A percentile compares a stretch with the other conserved stretches of the same genome.
These are phyloP conservation scores for Ascidia mentula DNA, from an alignment of 23 tunicate species.

Conservation along the genomic window DNA sequence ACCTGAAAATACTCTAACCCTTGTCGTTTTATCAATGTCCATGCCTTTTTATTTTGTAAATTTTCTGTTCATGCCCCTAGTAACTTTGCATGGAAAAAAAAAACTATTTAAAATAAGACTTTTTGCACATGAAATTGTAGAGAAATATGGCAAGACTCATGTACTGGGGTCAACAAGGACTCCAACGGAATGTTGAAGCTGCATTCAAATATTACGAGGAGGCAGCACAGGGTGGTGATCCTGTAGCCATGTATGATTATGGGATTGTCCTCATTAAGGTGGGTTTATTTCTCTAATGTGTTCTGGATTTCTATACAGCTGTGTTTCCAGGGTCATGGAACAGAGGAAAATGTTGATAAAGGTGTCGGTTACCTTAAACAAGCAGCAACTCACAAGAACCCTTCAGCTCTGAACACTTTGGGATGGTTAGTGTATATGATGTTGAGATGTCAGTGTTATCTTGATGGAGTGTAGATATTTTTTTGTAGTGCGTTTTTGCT, in stretches of 20 bases:
- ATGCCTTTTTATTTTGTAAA: too few relatives aligned
- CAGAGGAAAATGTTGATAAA: slow-evolving; percentile 50
- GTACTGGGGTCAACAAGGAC: slow-evolving; percentile 97
- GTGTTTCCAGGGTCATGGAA: slow-evolving; percentile 78
- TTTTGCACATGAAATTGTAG: too few relatives aligned
- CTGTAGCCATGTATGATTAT: slow-evolving; percentile 85
- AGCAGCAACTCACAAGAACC: slow-evolving; percentile 65
- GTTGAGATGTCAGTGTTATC: too few relatives aligned
- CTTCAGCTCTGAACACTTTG: slow-evolving; percentile 76
- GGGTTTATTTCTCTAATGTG: not conserved
- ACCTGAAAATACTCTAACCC: too few relatives aligned
- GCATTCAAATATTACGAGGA: slow-evolving; percentile 87
- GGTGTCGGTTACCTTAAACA: slow-evolving; percentile 58
- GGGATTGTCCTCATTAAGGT: slow-evolving; percentile 80
- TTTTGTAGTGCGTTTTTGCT: too few relatives aligned
- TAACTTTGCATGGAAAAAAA: too few relatives aligned
- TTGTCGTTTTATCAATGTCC: too few relatives aligned
- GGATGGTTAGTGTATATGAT: slow-evolving; percentile 58
- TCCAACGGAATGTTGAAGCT: slow-evolving; percentile 73
- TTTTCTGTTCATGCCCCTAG: too few relatives aligned
- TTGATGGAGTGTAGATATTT: too few relatives aligned
- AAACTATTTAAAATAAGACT: too few relatives aligned
- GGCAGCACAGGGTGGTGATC: slow-evolving; percentile 85
- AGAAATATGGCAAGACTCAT: slow-evolving; percentile 73
- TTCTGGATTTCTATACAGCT: not conserved